Conservation (phyloP, 2,888 invertebrate species). For the Oithona nana region DNA sequence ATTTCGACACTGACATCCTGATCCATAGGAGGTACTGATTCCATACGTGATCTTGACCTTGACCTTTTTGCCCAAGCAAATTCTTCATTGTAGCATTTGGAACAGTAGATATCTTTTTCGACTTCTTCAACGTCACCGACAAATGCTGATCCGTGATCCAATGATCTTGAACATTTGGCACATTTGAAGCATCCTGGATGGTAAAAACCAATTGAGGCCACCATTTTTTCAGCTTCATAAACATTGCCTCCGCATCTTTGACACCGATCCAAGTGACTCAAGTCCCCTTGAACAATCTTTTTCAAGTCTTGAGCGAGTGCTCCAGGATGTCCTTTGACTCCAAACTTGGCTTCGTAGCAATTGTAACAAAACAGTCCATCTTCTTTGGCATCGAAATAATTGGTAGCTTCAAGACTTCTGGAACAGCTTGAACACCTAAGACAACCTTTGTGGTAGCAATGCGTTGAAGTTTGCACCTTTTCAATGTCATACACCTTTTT, state of each 20-base stretch:
- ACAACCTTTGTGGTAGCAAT: neutral
- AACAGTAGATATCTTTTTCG: neutral
- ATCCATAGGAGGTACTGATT: neutral
- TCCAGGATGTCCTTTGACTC: neutral
- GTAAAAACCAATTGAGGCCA: neutral
- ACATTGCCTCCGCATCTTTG: conserved; percentile 4
- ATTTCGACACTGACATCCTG: neutral
- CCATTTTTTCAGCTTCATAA: conserved; percentile 8
- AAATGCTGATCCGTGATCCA: neutral
- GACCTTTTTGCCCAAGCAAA: neutral
- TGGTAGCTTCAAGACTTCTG: neutral
- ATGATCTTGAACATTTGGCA: neutral
- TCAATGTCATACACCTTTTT: neutral
- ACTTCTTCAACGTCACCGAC: neutral
- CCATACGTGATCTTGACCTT: neutral
- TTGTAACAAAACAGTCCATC: neutral
- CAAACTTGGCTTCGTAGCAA: neutral
- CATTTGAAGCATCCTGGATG: conserved; percentile 6
- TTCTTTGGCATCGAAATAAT: neutral
- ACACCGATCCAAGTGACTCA: neutral
- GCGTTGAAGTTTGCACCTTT: neutral
- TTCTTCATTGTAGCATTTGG: conserved; percentile 1
- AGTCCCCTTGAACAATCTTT: neutral
- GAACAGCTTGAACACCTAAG: neutral
- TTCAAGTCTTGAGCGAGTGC: neutral